Conservation (phyloP, 2,797 vertebrate genomes). For the Syngnathus rostellatus region DNA sequence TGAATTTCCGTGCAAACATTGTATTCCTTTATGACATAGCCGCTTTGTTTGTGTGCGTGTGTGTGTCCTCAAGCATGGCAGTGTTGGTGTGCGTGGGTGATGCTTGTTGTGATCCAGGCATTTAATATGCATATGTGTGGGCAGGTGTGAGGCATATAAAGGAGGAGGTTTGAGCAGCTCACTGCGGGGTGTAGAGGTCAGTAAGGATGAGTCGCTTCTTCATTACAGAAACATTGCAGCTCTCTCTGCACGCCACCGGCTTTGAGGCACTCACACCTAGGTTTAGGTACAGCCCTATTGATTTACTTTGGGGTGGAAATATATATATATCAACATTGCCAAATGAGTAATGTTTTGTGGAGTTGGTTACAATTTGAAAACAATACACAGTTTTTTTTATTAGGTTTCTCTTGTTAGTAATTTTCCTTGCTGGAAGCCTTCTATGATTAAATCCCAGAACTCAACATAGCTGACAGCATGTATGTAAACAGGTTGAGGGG, state of each 20-base stretch:
- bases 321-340: conserved; percentile 8
- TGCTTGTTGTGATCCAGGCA: conserved; percentile 31
- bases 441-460: conserved; percentile 31
- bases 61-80: neutral
- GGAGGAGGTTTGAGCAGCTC: conserved; percentile 15
- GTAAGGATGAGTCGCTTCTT: conserved; percentile 16
- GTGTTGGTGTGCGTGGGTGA: conserved; percentile 23
- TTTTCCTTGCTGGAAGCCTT: conserved; percentile 14
- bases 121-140: conserved; percentile 47
- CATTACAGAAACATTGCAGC: conserved; percentile 9
- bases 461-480: neutral
- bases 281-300: neutral
- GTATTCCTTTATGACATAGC: conserved; percentile 24
- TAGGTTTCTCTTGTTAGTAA: conserved; percentile 32
- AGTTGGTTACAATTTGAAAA: conserved; percentile 35
- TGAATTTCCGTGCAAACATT: conserved; percentile 10
- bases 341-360: conserved; percentile 6
- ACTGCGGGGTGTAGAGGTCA: conserved; percentile 32
- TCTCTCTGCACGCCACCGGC: conserved; percentile 3
- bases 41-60: neutral
- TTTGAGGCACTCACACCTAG: neutral
- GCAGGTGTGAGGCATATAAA: conserved; percentile 33
- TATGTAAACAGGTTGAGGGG: neutral
- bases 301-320: neutral
- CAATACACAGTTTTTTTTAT: conserved; percentile 29